phyloP scores from a whole-genome alignment of 2,797 vertebrate species.

The Pseudopleuronectes americanus region DNA sequence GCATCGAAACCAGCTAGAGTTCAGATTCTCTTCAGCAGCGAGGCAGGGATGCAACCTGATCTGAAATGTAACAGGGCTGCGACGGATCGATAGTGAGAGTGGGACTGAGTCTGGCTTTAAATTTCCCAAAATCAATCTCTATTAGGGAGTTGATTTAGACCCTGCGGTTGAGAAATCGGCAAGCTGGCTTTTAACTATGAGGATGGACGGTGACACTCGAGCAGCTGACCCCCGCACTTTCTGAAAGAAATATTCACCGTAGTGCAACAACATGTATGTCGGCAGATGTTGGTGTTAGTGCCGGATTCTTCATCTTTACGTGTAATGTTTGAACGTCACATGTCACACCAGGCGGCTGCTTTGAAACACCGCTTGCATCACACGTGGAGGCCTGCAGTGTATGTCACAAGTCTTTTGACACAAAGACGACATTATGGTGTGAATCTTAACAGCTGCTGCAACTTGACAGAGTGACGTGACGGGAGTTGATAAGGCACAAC shows the following conservation, averaged over 20 bases:
- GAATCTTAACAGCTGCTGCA: constrained; percentile 15
- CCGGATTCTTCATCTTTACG: constrained; percentile 7
- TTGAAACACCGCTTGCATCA: constrained; percentile 19
- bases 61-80: constrained; percentile 52
- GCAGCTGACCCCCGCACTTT: constrained; percentile 21
- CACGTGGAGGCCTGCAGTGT: not conserved
- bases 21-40: constrained; percentile 53
- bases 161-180: constrained; percentile 61
- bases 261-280: not conserved
- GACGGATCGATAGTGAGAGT: constrained; percentile 71
- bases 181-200: constrained; percentile 72
- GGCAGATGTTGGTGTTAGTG: not conserved
- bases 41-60: constrained; percentile 63
- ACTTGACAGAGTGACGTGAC: constrained; percentile 17
- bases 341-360: constrained; percentile 21
- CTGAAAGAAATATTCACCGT: not conserved
- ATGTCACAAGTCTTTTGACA: constrained; percentile 35
- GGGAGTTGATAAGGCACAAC: constrained; percentile 28
- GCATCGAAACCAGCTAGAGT: constrained; percentile 30
- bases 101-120: constrained; percentile 70
- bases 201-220: constrained; percentile 46
- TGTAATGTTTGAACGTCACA: constrained; percentile 23
- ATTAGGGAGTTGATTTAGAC: constrained; percentile 72
- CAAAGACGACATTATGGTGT: constrained; percentile 9
- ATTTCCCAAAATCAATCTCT: constrained; percentile 79